These are phyloP conservation scores for Microchrysa polita DNA, from an alignment of 2,888 invertebrate genomes.

Conservation along the genomic window DNA sequence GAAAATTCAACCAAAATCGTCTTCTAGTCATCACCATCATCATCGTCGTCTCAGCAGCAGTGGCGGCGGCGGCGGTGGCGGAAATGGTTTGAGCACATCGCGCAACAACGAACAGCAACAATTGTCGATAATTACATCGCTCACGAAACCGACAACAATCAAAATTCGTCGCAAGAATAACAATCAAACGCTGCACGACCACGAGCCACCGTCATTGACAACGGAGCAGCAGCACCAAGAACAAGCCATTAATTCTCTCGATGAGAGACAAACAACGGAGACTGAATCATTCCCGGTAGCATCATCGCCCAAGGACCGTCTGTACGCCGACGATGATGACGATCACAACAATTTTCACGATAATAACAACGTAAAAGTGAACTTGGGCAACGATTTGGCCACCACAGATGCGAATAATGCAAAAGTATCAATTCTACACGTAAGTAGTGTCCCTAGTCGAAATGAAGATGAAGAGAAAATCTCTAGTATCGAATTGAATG, in stretches of 20 bases:
- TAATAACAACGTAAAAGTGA: conserved; percentile 33
- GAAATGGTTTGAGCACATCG: too few relatives aligned
- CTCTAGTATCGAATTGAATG: too few relatives aligned
- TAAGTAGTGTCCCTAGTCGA: too few relatives aligned
- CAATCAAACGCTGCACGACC: not conserved
- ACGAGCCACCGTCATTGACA: not conserved
- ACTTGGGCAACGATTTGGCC: not conserved
- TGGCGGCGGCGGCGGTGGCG: not conserved
- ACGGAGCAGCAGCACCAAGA: conserved; percentile 18
- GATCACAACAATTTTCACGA: conserved; percentile 41
- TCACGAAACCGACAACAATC: conserved; percentile 4
- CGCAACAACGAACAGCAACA: not conserved
- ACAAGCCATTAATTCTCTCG: not conserved
- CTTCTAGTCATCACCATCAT: conserved; percentile 47
- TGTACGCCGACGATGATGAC: conserved; percentile 43
- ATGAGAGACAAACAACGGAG: not conserved
- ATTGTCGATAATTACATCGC: not conserved
- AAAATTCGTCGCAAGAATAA: conserved; percentile 26
- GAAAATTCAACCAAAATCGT: conserved; percentile 58
- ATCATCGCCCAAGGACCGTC: conserved; percentile 44
- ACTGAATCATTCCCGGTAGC: not conserved
- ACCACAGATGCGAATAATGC: not conserved
- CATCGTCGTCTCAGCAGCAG: not conserved
- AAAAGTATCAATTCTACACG: too few relatives aligned
- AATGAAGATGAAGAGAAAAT: too few relatives aligned